Conservation (phyloP, 1,140 invertebrate species). For the Micrasema minimum region DNA sequence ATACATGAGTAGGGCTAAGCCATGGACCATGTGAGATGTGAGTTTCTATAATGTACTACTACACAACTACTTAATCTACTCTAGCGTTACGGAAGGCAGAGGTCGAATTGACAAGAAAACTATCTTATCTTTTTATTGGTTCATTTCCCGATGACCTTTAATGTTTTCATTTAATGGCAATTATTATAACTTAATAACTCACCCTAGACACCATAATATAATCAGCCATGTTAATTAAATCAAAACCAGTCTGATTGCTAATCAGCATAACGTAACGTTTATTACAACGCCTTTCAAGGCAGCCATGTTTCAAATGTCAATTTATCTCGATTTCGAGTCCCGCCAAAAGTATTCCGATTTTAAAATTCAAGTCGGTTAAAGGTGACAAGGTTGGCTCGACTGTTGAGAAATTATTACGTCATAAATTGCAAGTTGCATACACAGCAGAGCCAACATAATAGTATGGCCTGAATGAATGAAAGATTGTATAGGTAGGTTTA, state of each 20-base stretch:
- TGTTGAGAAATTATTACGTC: too few relatives aligned
- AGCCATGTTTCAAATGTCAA: slow-evolving; percentile 25
- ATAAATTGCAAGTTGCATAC: too few relatives aligned
- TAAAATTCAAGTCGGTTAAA: too few relatives aligned
- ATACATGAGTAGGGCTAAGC: too few relatives aligned
- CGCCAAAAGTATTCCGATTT: background rate
- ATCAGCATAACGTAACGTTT: too few relatives aligned
- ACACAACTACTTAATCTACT: too few relatives aligned
- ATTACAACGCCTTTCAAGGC: slow-evolving; percentile 7
- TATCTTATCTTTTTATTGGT: background rate
- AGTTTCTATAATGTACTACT: too few relatives aligned
- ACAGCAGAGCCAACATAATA: too few relatives aligned
- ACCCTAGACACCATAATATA: slow-evolving; percentile 4
- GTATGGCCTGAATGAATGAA: background rate
- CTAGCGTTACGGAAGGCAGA: background rate
- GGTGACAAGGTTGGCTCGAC: too few relatives aligned
- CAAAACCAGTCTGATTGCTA: background rate
- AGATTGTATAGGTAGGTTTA: background rate
- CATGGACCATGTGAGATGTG: too few relatives aligned
- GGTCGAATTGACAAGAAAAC: background rate
- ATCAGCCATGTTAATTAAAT: slow-evolving; percentile 22
- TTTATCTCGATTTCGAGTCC: slow-evolving; percentile 3
- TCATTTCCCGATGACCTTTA: slow-evolving; percentile 25
- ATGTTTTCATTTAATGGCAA: slow-evolving; percentile 5
- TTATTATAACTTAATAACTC: background rate